phyloP scores from a whole-genome alignment of 2,888 invertebrate genomes.

The Archaeoteleia sp. region DNA sequence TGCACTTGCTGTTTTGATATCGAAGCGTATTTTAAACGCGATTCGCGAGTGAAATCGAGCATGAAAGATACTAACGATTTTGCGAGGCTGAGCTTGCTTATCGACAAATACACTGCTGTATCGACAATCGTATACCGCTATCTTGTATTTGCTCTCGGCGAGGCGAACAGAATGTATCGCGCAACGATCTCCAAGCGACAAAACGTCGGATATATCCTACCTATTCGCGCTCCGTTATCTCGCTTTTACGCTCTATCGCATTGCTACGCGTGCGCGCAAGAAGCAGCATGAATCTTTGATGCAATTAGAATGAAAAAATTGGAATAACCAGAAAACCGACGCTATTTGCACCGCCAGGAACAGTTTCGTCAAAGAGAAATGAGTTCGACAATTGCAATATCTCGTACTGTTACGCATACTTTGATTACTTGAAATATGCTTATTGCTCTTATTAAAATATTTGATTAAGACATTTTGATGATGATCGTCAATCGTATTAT shows the following conservation, averaged over 20 bases:
- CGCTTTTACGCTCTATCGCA: constrained; percentile 64
- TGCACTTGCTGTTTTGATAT: constrained; percentile 18
- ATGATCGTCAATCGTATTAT: too few species aligned
- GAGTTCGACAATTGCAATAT: constrained; percentile 3
- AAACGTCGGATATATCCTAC: constrained; percentile 41
- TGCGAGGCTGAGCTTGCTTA: constrained; percentile 28
- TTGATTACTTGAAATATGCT: too few species aligned
- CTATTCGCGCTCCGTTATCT: constrained; percentile 58
- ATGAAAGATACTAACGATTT: constrained; percentile 26
- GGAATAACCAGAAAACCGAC: constrained; percentile 4
- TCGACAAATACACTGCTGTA: constrained; percentile 23
- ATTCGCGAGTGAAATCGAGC: constrained; percentile 26
- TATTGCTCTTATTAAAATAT: too few species aligned
- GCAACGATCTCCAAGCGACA: constrained; percentile 36
- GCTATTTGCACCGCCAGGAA: neutral
- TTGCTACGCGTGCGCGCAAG: constrained; percentile 44
- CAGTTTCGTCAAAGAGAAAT: constrained; percentile 12
- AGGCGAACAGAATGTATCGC: constrained; percentile 31
- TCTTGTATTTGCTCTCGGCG: constrained; percentile 28
- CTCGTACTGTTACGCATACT: too few species aligned
- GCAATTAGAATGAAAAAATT: constrained; percentile 26
- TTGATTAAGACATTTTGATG: too few species aligned
- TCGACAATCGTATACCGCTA: constrained; percentile 24
- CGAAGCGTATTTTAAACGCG: constrained; percentile 17
- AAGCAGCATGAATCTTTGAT: constrained; percentile 9